Conservation (phyloP, 2,797 vertebrate species). For the Eulemur mongoz region DNA sequence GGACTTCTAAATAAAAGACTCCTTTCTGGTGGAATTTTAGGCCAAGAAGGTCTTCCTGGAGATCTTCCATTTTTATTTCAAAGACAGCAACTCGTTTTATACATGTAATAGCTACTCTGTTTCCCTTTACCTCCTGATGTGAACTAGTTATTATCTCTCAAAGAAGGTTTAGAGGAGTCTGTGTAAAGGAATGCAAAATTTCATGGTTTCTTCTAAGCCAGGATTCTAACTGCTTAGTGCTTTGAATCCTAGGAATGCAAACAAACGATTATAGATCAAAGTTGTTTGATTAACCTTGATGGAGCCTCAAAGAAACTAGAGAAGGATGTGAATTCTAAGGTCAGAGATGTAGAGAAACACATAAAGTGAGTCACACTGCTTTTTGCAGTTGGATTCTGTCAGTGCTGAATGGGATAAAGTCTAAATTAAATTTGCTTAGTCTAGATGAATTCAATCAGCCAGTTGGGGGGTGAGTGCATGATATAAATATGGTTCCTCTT, state of each 20-base stretch:
- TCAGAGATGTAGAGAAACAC: not conserved
- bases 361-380: not conserved
- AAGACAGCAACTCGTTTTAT: not conserved
- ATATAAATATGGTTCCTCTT: not conserved
- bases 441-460: not conserved
- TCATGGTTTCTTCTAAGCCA: not conserved
- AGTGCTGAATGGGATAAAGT: not conserved
- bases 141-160: not conserved
- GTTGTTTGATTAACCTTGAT: not conserved
- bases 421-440: not conserved
- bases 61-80: not conserved
- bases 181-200: not conserved
- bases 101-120: not conserved
- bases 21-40: not conserved
- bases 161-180: not conserved
- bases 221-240: not conserved
- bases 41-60: not conserved
- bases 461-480: not conserved
- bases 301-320: not conserved
- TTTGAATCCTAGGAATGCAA: constrained; percentile 18
- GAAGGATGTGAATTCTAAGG: not conserved
- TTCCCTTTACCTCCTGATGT: not conserved
- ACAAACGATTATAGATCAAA: not conserved
- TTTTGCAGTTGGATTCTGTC: not conserved
- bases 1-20: not conserved